Conservation (phyloP, 2,888 invertebrate species). For the Oscheius onirici region DNA sequence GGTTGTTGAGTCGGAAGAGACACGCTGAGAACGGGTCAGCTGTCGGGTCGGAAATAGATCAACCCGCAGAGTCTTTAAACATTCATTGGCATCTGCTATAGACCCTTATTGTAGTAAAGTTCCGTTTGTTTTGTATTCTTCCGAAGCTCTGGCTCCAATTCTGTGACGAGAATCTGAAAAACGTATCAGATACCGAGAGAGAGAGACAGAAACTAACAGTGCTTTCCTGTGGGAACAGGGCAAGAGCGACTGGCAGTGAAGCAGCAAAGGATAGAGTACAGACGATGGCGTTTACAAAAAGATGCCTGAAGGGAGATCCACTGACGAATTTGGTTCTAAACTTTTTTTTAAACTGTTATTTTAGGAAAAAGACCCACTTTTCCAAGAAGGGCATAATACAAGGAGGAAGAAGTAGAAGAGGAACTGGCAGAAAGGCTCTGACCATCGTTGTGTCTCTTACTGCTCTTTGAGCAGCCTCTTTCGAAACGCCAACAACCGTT, state of each 20-base stretch:
- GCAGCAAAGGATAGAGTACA: conserved; percentile 73
- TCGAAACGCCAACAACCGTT: conserved; percentile 74
- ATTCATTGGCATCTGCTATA: conserved; percentile 14
- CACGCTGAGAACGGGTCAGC: too few species aligned
- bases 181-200: neutral
- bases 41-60: too few species aligned
- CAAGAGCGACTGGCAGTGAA: conserved; percentile 74
- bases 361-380: conserved; percentile 48
- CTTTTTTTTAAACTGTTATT: too few species aligned
- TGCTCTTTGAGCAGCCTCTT: conserved; percentile 74
- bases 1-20: too few species aligned
- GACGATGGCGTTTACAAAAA: conserved; percentile 74
- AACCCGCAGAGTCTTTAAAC: too few species aligned
- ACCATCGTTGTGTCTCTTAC: conserved; percentile 65
- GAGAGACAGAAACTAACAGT: conserved; percentile 38
- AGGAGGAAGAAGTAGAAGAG: conserved; percentile 63
- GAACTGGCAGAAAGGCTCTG: conserved; percentile 66
- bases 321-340: conserved; percentile 71
- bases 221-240: conserved; percentile 74
- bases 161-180: conserved; percentile 43
- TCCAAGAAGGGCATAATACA: conserved; percentile 68
- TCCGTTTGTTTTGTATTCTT: conserved; percentile 36
- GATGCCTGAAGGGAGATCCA: conserved; percentile 71
- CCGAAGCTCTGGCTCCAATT: conserved; percentile 45
- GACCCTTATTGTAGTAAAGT: conserved; percentile 56